A percentile compares a stretch with the other conserved stretches of the same genome.
phyloP scores from a whole-genome alignment of 2,113 vertebrate species.

The Hippoglossus stenolepis region DNA sequence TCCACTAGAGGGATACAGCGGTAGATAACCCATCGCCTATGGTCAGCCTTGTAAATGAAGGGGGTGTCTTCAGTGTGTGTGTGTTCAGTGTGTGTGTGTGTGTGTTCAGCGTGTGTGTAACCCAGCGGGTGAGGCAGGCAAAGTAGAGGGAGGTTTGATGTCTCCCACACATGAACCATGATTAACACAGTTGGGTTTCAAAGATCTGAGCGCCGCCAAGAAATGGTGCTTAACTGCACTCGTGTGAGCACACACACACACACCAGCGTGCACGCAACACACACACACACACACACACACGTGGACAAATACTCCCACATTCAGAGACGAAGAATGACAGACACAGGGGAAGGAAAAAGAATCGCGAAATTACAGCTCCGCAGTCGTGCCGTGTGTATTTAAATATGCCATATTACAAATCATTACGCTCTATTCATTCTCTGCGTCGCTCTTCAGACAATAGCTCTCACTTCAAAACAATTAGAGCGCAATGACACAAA shows the following conservation, averaged over 20 bases:
- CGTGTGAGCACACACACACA: not conserved
- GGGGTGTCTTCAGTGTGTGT: conserved; percentile 36
- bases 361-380: conserved; percentile 30
- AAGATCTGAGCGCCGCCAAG: conserved; percentile 58
- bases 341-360: conserved; percentile 25
- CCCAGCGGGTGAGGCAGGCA: conserved; percentile 60
- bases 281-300: not conserved
- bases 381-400: conserved; percentile 41
- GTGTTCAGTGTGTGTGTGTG: conserved; percentile 17
- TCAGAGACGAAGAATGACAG: conserved; percentile 29
- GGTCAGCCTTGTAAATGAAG: conserved; percentile 60
- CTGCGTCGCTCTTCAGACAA: conserved; percentile 54
- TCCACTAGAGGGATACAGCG: conserved; percentile 11
- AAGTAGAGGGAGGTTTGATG: conserved; percentile 73
- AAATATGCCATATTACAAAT: conserved; percentile 70
- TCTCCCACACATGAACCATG: conserved; percentile 76
- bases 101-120: conserved; percentile 5
- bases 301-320: conserved; percentile 12
- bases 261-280: not conserved
- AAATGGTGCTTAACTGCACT: conserved; percentile 46
- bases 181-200: conserved; percentile 79
- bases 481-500: conserved; percentile 67
- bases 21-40: conserved; percentile 47
- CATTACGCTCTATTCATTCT: conserved; percentile 71
- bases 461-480: conserved; percentile 75